These are phyloP conservation scores for Acrobasis consociella DNA, from an alignment of 2,888 invertebrate genomes.

Conservation along the genomic window DNA sequence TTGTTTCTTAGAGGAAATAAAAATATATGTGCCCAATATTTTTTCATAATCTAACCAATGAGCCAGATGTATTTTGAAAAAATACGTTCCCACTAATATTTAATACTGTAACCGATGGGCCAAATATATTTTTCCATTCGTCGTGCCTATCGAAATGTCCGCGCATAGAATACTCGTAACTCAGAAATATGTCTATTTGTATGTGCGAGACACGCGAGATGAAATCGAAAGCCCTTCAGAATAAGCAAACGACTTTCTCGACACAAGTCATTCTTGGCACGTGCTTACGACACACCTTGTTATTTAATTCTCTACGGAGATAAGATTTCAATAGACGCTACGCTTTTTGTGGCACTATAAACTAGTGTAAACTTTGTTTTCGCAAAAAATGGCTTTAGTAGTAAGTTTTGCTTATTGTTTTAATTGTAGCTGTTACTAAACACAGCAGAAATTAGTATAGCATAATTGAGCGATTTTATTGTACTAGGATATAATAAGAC, in stretches of 20 bases:
- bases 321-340: slow-evolving; percentile 44
- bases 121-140: too few relatives aligned
- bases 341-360: slow-evolving; percentile 25
- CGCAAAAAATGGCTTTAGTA: neutral
- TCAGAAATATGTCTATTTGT: neutral
- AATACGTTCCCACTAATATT: too few relatives aligned
- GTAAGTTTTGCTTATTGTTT: neutral
- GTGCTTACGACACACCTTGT: slow-evolving; percentile 56
- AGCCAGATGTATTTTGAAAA: too few relatives aligned
- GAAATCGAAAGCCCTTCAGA: slow-evolving; percentile 56
- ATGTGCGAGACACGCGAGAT: slow-evolving; percentile 22
- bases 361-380: neutral
- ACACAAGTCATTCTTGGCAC: slow-evolving; percentile 61
- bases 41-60: too few relatives aligned
- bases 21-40: too few relatives aligned
- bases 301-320: slow-evolving; percentile 38
- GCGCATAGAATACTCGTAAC: neutral
- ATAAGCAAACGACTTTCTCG: slow-evolving; percentile 66
- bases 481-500: too few relatives aligned
- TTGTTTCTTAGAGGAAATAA: too few relatives aligned
- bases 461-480: too few relatives aligned
- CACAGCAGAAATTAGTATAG: too few relatives aligned
- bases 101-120: too few relatives aligned
- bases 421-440: too few relatives aligned
- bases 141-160: too few relatives aligned